Evolutionary conservation across 2,113 vertebrate genomes (phyloP), one percentile per base, ranked within the genome.

Genomic region (Dasyprocta punctata): DNA sequence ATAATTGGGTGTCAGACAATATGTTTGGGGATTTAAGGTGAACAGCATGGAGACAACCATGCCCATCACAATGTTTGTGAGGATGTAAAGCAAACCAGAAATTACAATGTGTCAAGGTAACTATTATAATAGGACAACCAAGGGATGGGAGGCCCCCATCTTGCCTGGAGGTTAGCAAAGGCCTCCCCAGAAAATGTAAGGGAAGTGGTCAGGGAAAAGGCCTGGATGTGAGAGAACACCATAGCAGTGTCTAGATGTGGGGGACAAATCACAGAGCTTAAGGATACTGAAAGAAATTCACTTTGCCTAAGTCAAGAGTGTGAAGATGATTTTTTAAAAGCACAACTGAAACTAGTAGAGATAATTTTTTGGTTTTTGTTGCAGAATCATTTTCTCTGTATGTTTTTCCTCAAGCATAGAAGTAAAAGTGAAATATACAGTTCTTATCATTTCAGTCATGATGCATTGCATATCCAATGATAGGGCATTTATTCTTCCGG

Each of bases 381-480:
- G 7, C 63, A 84, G 58, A 95, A 75, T 73, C 22, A 24, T 1
- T 95, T 78, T 86, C 33, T 9, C n/a, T 58, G 5, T 69, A 92
- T 63, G 33, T 58, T 94, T 95, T 87, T 85, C 75, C 78, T 17
- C 33, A 90, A 89, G 36, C 56, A 86, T 41, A 96, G 33, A 94
- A 83, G 71, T 87, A 92, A 16, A 60, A 90, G 83, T 58, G 19
- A 13, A 33, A 49, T n/a, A 22, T 5, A 84, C 16, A 38, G 41
- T 22, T 67, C n/a, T 41, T 77, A 26, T 87, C 44, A 86, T 63
- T 94, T 94, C 30, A 88, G 28, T 85, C 7, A 80, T 81, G n/a
- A 65, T 85, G 7, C 11, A 61, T 22, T 81, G 44, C 10, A 54
- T 81, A 84, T 28, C 16, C 47, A 65, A 61, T 20, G 11, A 82